Conservation (phyloP, 2,113 vertebrate genomes). For the Vulpes vulpes region DNA sequence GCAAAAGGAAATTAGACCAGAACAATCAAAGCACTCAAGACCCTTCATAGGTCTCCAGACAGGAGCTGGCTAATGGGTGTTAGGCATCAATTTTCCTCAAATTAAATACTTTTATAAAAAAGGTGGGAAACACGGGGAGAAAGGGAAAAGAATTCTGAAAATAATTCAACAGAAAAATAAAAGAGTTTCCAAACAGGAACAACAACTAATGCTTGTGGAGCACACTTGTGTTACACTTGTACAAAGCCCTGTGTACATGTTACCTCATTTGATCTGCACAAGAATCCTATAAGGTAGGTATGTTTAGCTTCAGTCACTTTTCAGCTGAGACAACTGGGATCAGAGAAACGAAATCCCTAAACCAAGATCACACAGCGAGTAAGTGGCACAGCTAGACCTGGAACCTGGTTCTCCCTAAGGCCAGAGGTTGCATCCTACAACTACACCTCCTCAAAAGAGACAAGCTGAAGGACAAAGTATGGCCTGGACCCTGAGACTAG, state of each 20-base stretch:
- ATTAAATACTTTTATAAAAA: not conserved
- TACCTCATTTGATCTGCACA: not conserved
- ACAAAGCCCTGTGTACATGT: not conserved
- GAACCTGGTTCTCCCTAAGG: not conserved
- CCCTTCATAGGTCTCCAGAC: not conserved
- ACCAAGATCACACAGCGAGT: not conserved
- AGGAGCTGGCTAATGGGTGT: not conserved
- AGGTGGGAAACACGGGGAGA: not conserved
- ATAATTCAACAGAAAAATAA: slow-evolving; percentile 22
- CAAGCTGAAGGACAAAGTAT: not conserved
- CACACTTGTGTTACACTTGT: too few species aligned
- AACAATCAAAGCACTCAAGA: not conserved
- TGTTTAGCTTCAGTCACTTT: not conserved
- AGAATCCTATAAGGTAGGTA: not conserved
- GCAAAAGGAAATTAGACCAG: not conserved
- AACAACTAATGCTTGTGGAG: not conserved
- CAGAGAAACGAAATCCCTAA: not conserved
- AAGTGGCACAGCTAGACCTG: not conserved
- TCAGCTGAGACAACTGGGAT: not conserved
- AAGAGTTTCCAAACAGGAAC: not conserved
- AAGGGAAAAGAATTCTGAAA: slow-evolving; percentile 46
- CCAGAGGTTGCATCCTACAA: not conserved
- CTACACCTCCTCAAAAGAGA: not conserved
- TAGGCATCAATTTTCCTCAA: slow-evolving; percentile 42
- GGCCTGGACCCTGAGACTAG: not conserved